Conservation (phyloP, 2,888 invertebrate species). For the Acleris holmiana region DNA sequence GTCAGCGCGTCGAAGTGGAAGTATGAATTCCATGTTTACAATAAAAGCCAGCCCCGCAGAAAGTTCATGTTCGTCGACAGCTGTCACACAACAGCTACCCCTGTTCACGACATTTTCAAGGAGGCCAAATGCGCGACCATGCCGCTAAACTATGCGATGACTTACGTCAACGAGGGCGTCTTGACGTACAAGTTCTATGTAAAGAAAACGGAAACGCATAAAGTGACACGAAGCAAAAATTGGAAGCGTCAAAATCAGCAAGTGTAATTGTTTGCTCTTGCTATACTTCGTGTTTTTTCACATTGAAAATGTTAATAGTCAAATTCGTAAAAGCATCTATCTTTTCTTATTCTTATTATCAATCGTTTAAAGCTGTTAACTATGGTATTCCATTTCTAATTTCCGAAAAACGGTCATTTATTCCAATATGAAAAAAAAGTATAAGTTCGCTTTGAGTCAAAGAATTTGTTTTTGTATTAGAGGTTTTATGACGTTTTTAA, state of each 20-base stretch:
- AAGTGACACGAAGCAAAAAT: neutral
- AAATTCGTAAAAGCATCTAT: too few species aligned
- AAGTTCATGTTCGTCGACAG: constrained; percentile 55
- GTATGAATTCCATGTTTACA: constrained; percentile 68
- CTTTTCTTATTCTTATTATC: too few species aligned
- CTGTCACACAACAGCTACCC: constrained; percentile 50
- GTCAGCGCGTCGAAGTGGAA: constrained; percentile 65
- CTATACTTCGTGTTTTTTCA: too few species aligned
- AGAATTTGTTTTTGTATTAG: too few species aligned
- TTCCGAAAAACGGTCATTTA: too few species aligned
- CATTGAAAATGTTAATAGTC: too few species aligned
- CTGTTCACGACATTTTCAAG: constrained; percentile 50
- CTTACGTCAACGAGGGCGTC: constrained; percentile 44
- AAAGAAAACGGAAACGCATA: constrained; percentile 39
- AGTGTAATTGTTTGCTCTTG: too few species aligned
- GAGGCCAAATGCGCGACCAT: constrained; percentile 53
- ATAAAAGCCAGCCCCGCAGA: constrained; percentile 60
- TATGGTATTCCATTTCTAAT: too few species aligned
- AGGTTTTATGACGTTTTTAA: too few species aligned
- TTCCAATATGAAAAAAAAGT: too few species aligned
- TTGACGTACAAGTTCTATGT: constrained; percentile 56
- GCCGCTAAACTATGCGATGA: constrained; percentile 47
- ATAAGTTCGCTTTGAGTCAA: too few species aligned
- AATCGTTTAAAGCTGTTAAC: too few species aligned
- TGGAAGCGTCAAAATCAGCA: neutral